phyloP scores from a whole-genome alignment of 2,888 invertebrate species.

The Cactoblastis cactorum region DNA sequence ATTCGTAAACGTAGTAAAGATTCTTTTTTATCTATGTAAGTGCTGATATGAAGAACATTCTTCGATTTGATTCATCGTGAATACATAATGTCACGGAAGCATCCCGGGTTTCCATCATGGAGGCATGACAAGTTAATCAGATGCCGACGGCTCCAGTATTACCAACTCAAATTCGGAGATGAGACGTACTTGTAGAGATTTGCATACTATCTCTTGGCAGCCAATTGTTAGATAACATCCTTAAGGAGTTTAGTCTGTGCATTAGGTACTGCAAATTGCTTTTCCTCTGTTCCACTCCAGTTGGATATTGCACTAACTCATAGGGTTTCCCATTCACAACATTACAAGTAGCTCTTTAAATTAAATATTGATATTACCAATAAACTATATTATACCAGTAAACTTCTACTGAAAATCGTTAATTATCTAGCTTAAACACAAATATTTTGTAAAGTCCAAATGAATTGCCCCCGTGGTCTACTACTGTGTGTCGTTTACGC shows the following conservation, averaged over 20 bases:
- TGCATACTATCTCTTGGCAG: slow-evolving; percentile 8
- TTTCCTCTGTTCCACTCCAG: background rate
- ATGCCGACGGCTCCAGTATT: slow-evolving; percentile 1
- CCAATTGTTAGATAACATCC: slow-evolving; percentile 1
- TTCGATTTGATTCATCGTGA: background rate
- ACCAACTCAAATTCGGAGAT: slow-evolving; percentile 13
- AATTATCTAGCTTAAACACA: no score
- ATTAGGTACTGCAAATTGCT: background rate
- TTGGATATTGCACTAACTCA: no score
- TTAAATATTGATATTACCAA: background rate
- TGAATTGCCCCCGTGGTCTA: no score
- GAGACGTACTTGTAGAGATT: slow-evolving; percentile 1
- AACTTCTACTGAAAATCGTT: no score
- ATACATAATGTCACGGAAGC: no score
- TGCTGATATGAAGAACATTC: background rate
- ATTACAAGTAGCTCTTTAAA: background rate
- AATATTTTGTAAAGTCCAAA: no score
- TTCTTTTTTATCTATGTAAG: no score
- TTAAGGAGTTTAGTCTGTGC: background rate
- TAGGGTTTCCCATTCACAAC: background rate
- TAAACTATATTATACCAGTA: no score
- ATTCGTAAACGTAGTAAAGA: no score
- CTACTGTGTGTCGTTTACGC: no score
- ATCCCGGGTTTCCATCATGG: no score
- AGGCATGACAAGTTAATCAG: slow-evolving; percentile 13